Evolutionary conservation across 2,113 vertebrate species (phyloP), one percentile per base, ranked within the genome.

Genomic region (Salvelinus namaycush): DNA sequence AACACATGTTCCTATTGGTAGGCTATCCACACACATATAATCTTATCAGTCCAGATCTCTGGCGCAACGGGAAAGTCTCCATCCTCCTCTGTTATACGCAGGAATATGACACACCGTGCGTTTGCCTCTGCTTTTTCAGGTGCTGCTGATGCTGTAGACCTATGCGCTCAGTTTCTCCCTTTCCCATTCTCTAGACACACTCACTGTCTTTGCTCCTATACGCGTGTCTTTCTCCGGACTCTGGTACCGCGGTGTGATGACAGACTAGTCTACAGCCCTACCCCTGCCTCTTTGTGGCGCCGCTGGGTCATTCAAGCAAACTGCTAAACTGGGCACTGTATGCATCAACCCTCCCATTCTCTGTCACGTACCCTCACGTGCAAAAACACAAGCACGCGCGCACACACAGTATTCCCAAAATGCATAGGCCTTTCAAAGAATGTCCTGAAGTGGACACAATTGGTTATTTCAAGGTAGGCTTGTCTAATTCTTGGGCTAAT

Each of bases 41-140:
- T 72, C 73, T 73, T 57, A 26, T 70, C 76, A 60, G 60, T 54
- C 26, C 18, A 66, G 68, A 69, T 78, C 16, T 89, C 88, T 92
- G 91, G 90, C 91, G 87, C 91, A 92, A 87, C 87, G 76, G 82
- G 85, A 84, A 88, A 76, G 74, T 78, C 65, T 83, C 86, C 72
- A 74, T 84, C 83, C 48, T 26, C 77, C 62, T 76, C 18, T 27
- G 26, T 13, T 49, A 49, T 48, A 62, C 59, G 59, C n/a, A 62
- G 59, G 5, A 62, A 62, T 62, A 22, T 62, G 59, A 62, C 8
- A 62, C 59, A 11, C 59, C 59, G n/a, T 22, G 82, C 39, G 39
- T 44, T 44, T 44, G 9, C 39, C 74, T 72, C 34, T 59, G 78
- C 79, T 76, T 76, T 72, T 77, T 80, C 78, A 44, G 39, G 12